Base-by-base conservation (phyloP, 2,797 vertebrate species). In the Eidolon dupreanum region DNA sequence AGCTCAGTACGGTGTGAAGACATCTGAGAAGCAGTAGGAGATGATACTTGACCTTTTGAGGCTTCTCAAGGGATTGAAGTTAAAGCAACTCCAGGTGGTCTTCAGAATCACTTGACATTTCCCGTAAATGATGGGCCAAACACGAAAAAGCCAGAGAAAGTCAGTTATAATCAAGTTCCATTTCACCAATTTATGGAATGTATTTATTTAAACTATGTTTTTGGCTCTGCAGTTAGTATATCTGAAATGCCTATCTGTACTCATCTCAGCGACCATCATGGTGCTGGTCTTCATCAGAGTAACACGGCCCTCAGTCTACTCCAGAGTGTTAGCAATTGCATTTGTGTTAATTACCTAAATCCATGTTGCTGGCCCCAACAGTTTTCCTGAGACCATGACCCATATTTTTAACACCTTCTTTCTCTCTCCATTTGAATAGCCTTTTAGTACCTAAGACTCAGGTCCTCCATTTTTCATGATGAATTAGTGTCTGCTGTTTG, bases 71-170 rank as follows among this genome's bases (percentile, higher is more conserved):
- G 94, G 94, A 96, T 77, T 94, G 93, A 96, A 98, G 97, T 95
- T 96, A 97, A 97, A 97, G 95, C 66, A 97, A 97, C 94, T 95
- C 93, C 96, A 95, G 97, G 97, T 97, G 97, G 97, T 97, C 97
- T 96, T 96, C 83, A 83, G 96, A 97, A 97, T 97, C 97, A 97
- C 97, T 97, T 98, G 97, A 98, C 97, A 98, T 98, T 98, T 97
- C 57, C 88, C 0, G 0, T 97, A 96, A 97, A 78, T 96, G 95
- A 96, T 89, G 85, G 96, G 38, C 97, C 71, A 95, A 96, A 95
- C 66, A 83, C 92, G 83, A 71, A 95, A 96, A 94, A 95, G 57
- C 38, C 61, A 88, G 81, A 89, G 93, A 89, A 94, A 97, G 68
- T 82, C 88, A 94, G 63, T 93, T 96, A 96, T 53, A 97, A 90